Evolutionary conservation across 1,140 invertebrate species (phyloP).

Genomic region (Eupristina koningsbergeri): DNA sequence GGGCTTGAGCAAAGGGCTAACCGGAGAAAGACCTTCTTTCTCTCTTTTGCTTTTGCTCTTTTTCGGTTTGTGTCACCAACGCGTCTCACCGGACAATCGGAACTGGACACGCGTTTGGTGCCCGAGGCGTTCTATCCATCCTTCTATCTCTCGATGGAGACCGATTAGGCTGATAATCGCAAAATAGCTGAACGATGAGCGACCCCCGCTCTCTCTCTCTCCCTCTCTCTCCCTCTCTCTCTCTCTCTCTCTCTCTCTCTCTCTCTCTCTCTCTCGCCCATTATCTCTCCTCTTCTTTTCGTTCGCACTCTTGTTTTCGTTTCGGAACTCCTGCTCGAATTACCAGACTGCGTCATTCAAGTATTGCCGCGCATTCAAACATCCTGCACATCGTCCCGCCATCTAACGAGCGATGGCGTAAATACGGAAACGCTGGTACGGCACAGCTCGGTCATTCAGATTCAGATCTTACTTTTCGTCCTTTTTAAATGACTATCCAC

Average conservation of each 20-base stretch:
- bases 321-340: background rate
- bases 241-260: background rate
- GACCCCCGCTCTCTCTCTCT: background rate
- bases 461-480: background rate
- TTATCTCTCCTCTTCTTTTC: background rate
- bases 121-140: background rate
- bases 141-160: conserved; percentile 22
- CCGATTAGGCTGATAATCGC: conserved; percentile 34
- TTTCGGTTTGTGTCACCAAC: background rate
- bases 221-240: conserved; percentile 22
- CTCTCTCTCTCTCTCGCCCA: background rate
- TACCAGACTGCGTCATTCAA: conserved; percentile 16
- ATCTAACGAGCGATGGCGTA: conserved; percentile 1
- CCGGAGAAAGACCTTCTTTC: background rate
- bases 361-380: conserved; percentile 29
- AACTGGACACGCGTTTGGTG: conserved; percentile 22
- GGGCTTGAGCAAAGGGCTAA: background rate
- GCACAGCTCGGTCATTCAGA: background rate
- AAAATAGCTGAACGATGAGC: conserved; percentile 38
- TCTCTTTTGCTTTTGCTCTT: background rate
- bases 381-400: background rate
- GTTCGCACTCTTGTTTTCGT: background rate
- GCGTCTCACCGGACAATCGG: conserved; percentile 34
- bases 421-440: background rate
- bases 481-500: too few relatives aligned